phyloP scores from a whole-genome alignment of 1,140 invertebrate species.

The Diorhabda carinulata region DNA sequence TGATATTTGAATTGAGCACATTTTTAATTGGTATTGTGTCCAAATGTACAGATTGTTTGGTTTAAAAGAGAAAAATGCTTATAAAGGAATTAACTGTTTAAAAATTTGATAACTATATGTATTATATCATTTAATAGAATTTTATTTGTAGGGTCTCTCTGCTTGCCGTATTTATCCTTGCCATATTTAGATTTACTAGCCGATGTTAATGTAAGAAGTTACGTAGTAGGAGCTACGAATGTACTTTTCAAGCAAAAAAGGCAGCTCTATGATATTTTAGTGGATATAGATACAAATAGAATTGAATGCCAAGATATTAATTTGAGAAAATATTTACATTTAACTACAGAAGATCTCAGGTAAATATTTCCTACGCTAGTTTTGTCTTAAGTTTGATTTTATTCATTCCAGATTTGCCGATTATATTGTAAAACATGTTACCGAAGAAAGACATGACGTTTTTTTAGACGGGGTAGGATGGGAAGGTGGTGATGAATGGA shows the following conservation, averaged over 20 bases:
- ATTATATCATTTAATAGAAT: neutral
- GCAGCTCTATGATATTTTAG: slow-evolving; percentile 86
- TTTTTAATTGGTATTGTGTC: no score
- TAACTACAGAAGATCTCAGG: slow-evolving; percentile 87
- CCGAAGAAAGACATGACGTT: slow-evolving; percentile 72
- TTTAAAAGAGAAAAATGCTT: no score
- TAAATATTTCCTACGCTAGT: neutral
- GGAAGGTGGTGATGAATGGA: slow-evolving; percentile 94
- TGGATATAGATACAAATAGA: slow-evolving; percentile 84
- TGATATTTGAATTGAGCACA: no score
- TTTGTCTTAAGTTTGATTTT: neutral
- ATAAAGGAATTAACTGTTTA: no score
- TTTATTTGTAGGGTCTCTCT: slow-evolving; percentile 64
- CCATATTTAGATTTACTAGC: slow-evolving; percentile 91
- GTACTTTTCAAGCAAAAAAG: slow-evolving; percentile 94
- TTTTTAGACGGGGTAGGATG: slow-evolving; percentile 76
- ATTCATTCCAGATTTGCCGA: slow-evolving; percentile 77
- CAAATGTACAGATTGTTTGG: no score
- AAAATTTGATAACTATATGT: no score
- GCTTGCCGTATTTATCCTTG: slow-evolving; percentile 92
- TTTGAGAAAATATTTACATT: slow-evolving; percentile 73
- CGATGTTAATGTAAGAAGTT: slow-evolving; percentile 84
- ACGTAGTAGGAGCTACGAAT: slow-evolving; percentile 95
- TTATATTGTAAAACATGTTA: slow-evolving; percentile 82
- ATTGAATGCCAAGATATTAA: slow-evolving; percentile 86